Conservation (phyloP, 1,140 invertebrate genomes). For the Caligus rogercresseyi region DNA sequence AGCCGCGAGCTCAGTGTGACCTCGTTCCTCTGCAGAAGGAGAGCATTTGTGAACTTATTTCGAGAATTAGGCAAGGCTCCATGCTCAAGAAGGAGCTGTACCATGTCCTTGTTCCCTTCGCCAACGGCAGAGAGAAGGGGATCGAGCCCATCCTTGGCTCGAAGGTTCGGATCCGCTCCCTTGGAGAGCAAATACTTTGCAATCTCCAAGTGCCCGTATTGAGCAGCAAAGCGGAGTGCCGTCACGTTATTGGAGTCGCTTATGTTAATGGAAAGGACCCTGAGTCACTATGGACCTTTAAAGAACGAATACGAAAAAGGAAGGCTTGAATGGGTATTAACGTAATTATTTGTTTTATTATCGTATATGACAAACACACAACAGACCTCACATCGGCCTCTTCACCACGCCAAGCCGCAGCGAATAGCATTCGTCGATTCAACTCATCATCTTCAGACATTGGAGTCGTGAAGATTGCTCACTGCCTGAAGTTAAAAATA, state of each 20-base stretch:
- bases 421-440: background rate
- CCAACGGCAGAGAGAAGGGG: slow-evolving; percentile 7
- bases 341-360: too few species aligned
- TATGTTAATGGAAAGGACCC: background rate
- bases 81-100: background rate
- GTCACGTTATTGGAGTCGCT: slow-evolving; percentile 3
- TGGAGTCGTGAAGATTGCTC: too few species aligned
- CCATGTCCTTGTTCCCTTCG: slow-evolving; percentile 8
- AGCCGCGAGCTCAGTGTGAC: background rate
- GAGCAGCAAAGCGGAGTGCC: slow-evolving; percentile 7
- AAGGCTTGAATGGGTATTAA: too few species aligned
- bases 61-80: slow-evolving; percentile 3
- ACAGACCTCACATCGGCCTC: background rate
- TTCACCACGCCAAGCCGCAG: slow-evolving; percentile 13
- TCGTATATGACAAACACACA: too few species aligned
- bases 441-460: background rate
- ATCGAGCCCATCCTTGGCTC: slow-evolving; percentile 6
- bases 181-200: slow-evolving; percentile 3
- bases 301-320: background rate
- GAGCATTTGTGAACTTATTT: background rate
- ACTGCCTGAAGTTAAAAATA: too few species aligned
- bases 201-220: slow-evolving; percentile 6
- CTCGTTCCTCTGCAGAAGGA: slow-evolving; percentile 1
- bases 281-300: background rate
- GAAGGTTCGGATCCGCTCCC: slow-evolving; percentile 8